A percentile compares a stretch with the other conserved stretches of the same genome.
phyloP scores from a whole-genome alignment of 2,797 vertebrate genomes.

The Enteromius anoplus region DNA sequence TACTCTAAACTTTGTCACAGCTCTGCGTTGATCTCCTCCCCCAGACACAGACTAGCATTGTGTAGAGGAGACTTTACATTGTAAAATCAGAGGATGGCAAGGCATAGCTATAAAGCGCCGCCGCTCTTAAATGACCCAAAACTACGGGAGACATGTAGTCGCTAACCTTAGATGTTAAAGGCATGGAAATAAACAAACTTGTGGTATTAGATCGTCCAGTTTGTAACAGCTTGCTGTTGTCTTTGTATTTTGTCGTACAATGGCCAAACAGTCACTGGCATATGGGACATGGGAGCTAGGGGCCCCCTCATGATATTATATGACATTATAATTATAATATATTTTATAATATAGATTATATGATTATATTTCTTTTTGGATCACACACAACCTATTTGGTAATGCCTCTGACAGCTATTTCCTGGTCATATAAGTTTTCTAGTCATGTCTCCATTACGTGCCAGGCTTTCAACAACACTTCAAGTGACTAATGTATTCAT shows the following conservation, averaged over 20 bases:
- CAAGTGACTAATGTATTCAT: slow-evolving; percentile 8
- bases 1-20: slow-evolving; percentile 81
- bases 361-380: neutral
- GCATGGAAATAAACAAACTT: neutral
- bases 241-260: neutral
- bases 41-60: slow-evolving; percentile 33
- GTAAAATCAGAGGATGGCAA: neutral
- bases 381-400: neutral
- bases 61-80: slow-evolving; percentile 55
- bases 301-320: neutral
- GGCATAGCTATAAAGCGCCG: neutral
- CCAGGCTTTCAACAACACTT: slow-evolving; percentile 7
- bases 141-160: neutral
- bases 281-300: neutral
- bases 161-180: neutral
- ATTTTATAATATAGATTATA: too few relatives aligned
- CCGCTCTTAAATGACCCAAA: neutral
- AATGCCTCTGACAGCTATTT: neutral
- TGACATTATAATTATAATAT: too few relatives aligned
- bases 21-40: slow-evolving; percentile 78
- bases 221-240: neutral
- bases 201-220: neutral
- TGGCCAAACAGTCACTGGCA: neutral
- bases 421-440: neutral
- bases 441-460: neutral